phyloP scores from a whole-genome alignment of 2,888 invertebrate genomes.

The Leucoma salicis region DNA sequence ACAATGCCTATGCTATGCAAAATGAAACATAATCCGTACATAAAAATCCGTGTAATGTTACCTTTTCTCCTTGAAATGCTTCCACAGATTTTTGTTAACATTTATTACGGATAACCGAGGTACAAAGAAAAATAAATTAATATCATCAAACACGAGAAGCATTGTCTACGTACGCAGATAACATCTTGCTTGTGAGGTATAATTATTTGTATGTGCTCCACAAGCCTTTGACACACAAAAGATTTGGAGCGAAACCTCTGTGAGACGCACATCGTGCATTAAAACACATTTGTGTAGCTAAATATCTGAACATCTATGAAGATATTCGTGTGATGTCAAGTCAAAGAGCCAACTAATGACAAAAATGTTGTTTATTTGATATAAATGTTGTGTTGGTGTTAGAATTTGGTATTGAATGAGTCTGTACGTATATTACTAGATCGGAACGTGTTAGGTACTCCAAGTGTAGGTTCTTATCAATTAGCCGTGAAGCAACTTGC shows the following conservation, averaged over 20 bases:
- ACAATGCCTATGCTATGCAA: too few species aligned
- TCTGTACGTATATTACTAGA: too few species aligned
- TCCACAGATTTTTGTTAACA: background rate
- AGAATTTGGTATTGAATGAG: too few species aligned
- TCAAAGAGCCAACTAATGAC: too few species aligned
- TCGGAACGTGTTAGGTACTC: too few species aligned
- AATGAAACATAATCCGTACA: too few species aligned
- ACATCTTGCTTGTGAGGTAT: slow-evolving; percentile 5
- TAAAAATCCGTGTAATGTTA: background rate
- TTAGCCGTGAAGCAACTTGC: too few species aligned
- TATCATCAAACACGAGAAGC: background rate
- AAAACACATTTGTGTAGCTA: slow-evolving; percentile 35
- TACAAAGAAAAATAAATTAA: background rate
- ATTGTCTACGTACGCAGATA: background rate
- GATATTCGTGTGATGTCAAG: too few species aligned
- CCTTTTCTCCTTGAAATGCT: background rate
- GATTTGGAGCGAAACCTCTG: slow-evolving; percentile 29
- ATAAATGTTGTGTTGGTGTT: too few species aligned
- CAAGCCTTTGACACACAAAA: slow-evolving; percentile 30
- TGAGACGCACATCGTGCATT: slow-evolving; percentile 44
- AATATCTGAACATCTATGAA: slow-evolving; percentile 22
- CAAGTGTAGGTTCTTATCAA: too few species aligned
- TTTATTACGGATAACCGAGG: background rate
- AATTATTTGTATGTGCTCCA: slow-evolving; percentile 4
- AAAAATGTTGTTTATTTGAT: too few species aligned